Evolutionary conservation across 2,113 vertebrate species (phyloP), one percentile per base, ranked within the genome.

Genomic region (Menura novaehollandiae): DNA sequence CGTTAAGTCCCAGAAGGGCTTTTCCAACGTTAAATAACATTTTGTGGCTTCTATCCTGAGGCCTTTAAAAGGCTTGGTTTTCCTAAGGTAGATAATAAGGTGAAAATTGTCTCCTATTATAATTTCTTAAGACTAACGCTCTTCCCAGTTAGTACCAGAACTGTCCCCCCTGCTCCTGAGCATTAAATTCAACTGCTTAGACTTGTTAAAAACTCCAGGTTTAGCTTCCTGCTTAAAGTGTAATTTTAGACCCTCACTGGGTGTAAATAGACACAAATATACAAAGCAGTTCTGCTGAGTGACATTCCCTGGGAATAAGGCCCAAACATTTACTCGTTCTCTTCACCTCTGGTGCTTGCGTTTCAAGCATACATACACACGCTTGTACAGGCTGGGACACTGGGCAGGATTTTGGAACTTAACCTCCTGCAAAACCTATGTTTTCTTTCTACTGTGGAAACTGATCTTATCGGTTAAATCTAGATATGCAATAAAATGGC

Each of bases 181-280:
- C 67, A 30, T 83, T 77, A 78, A 89, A 77, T 83, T 80, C 53
- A 52, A 66, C 56, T 47, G 37, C 72, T 84, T 39, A 37, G 69
- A 56, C 63, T 60, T 83, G 33, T 71, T 88, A 88, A 88, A 88
- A 94, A 14, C 78, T 43, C 81, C 10, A 11, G 39, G 20, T 93
- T 92, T 60, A 93, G 32, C 62, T 89, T 85, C 74, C 81, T 91
- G 67, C 85, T 62, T 83, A 35, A 90, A 71, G 43, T 73, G 72
- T 85, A 85, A 88, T 79, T 85, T 79, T 83, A 96, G 85, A 21
- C 35, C 88, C 87, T 85, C 21, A 1, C 76, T 60, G 86, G 73
- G 62, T 85, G 56, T 72, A 95, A 95, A 93, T n/a, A 95, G 73
- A 75, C 52, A 87, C 83, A 92, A 81, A 93, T 19, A 43, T 69